Evolutionary conservation across 2,888 invertebrate species (phyloP).

Genomic region (Drosophila putrida): DNA sequence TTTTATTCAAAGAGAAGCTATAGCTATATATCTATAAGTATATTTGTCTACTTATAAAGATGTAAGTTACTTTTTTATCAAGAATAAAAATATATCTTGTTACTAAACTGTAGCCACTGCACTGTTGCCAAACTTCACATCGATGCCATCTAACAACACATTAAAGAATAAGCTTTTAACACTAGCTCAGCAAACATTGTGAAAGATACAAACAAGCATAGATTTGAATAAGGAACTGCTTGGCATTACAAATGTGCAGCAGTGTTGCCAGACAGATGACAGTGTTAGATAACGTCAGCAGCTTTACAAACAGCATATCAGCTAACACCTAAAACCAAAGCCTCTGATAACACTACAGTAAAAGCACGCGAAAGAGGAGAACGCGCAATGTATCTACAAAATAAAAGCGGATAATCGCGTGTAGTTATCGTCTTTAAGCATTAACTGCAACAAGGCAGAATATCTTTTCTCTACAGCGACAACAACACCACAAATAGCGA

Average conservation of each 20-base stretch:
- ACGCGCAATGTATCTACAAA: slow-evolving; percentile 30
- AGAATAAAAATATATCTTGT: too few species aligned
- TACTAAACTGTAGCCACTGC: neutral
- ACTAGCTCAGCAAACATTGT: slow-evolving; percentile 3
- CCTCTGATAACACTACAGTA: slow-evolving; percentile 45
- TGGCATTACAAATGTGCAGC: slow-evolving; percentile 2
- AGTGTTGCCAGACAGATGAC: slow-evolving; percentile 38
- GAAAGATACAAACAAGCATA: neutral
- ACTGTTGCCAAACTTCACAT: slow-evolving; percentile 6
- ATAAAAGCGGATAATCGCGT: slow-evolving; percentile 50
- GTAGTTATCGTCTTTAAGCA: slow-evolving; percentile 38
- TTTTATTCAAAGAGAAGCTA: neutral
- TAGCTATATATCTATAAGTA: neutral
- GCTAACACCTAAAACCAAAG: slow-evolving; percentile 54
- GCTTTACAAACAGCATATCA: slow-evolving; percentile 32
- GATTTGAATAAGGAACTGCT: neutral
- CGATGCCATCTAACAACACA: neutral
- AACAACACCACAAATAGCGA: slow-evolving; percentile 1
- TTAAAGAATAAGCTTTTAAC: neutral
- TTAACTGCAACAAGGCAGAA: slow-evolving; percentile 34
- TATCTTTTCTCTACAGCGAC: slow-evolving; percentile 10
- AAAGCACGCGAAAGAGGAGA: slow-evolving; percentile 5
- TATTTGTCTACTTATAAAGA: neutral
- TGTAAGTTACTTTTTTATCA: neutral
- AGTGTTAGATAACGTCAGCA: slow-evolving; percentile 42